phyloP scores from a whole-genome alignment of 2,113 vertebrate species.

The Andinoacara biseriatus region DNA sequence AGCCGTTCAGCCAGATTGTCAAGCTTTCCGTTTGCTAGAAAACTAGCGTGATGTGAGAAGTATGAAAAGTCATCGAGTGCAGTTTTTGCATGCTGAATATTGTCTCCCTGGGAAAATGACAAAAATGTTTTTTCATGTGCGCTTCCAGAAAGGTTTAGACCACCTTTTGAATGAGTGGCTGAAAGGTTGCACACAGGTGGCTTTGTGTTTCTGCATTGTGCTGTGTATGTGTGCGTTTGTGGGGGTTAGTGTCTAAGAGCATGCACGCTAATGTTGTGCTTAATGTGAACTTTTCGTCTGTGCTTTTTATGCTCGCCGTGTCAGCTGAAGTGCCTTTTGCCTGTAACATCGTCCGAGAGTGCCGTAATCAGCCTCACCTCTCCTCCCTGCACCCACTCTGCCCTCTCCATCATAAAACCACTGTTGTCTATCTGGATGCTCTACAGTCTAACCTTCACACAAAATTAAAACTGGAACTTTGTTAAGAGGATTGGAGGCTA shows the following conservation, averaged over 20 bases:
- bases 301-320: slow-evolving; percentile 8
- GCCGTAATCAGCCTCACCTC: slow-evolving; percentile 39
- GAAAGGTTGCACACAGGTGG: slow-evolving; percentile 10
- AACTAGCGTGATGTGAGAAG: neutral
- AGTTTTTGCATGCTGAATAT: slow-evolving; percentile 11
- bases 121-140: neutral
- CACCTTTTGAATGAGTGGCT: slow-evolving; percentile 8
- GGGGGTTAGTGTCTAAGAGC: neutral
- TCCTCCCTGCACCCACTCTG: slow-evolving; percentile 23
- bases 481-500: slow-evolving; percentile 16
- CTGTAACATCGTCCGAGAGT: neutral
- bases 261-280: neutral
- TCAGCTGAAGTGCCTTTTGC: slow-evolving; percentile 37
- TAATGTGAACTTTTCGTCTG: slow-evolving; percentile 22
- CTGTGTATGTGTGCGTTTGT: neutral
- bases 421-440: slow-evolving; percentile 24
- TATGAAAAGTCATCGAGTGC: neutral
- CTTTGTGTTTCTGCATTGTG: neutral
- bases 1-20: neutral
- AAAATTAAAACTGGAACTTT: slow-evolving; percentile 26
- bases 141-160: neutral
- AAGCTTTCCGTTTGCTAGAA: neutral
- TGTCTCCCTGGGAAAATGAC: neutral
- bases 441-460: slow-evolving; percentile 29
- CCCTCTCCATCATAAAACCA: slow-evolving; percentile 18